Evolutionary conservation across 2,888 invertebrate genomes (phyloP), one percentile per base, ranked within the genome.

Genomic region (Cabera pusaria): DNA sequence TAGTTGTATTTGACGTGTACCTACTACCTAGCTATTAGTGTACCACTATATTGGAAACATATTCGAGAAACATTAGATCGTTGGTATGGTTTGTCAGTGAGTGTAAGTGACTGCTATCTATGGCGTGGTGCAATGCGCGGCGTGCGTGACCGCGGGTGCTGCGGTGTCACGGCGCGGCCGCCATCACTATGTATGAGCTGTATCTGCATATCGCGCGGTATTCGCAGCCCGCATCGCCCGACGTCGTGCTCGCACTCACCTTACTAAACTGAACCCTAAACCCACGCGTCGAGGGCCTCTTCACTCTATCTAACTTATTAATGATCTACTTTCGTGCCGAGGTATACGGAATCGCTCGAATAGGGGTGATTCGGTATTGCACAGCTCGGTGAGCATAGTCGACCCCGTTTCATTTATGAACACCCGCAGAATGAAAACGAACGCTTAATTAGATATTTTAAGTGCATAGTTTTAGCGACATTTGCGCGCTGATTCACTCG

Each of bases 221-320:
- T 32, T 51, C 32, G 59, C 59, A 40, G 4, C 66, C 66, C 66
- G 65, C 65, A 66, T 66, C 50, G 46, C 54, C 45, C 24, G 14
- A 31, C n/a, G n/a, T 16, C 16, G 14, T 7, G 7, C 21, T 11
- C 23, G 18, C 6, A 26, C 6, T 8, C 11, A n/a, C 1, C 12
- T 4, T 5, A 3, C 7, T 1, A 42, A 14, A 29, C 5, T 14
- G 14, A 20, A 25, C 50, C 36, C 24, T 36, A 16, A 7, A 6
- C 3, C 3, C 3, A 12, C 5, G 20, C 2, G 18, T 5, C 29
- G 29, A 9, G 6, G 20, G 3, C 5, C 19, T 29, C 8, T 4
- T n/a, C n/a, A n/a, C n/a, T n/a, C n/a, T n/a, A n/a, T n/a, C n/a
- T n/a, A n/a, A n/a, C n/a, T n/a, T n/a, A n/a, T n/a, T n/a, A n/a